phyloP scores from a whole-genome alignment of 2,113 vertebrate species.

The Electrona antarctica region DNA sequence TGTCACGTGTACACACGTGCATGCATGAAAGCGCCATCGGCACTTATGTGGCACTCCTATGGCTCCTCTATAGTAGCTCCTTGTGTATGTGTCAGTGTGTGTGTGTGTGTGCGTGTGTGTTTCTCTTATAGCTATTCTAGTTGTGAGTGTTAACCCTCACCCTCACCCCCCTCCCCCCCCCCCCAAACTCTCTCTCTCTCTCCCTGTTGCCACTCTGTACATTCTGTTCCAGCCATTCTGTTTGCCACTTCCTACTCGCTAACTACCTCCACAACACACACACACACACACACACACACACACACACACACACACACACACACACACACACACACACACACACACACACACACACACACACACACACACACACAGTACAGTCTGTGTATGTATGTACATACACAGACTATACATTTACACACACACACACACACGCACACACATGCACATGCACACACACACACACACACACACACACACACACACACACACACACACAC shows the following conservation, averaged over 20 bases:
- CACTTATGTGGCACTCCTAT: no score
- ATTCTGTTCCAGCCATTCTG: slow-evolving; percentile 66
- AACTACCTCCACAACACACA: slow-evolving; percentile 35
- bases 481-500: not conserved
- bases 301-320: not conserved
- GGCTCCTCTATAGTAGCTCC: no score
- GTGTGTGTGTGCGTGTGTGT: not conserved
- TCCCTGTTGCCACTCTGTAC: slow-evolving; percentile 27
- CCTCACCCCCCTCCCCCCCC: not conserved
- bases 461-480: slow-evolving; percentile 13
- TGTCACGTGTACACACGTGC: no score
- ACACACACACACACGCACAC: not conserved
- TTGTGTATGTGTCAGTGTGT: not conserved
- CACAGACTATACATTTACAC: slow-evolving; percentile 14
- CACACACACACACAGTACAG: slow-evolving; percentile 1
- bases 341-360: not conserved
- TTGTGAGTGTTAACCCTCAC: no score
- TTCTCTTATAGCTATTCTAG: not conserved
- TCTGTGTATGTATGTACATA: not conserved
- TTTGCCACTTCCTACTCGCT: slow-evolving; percentile 54
- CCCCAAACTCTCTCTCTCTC: not conserved
- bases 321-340: slow-evolving; percentile 1
- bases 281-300: not conserved
- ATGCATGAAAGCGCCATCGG: no score
- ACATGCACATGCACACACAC: not conserved